phyloP scores from a whole-genome alignment of 2,113 vertebrate species.

The Polypterus senegalus region DNA sequence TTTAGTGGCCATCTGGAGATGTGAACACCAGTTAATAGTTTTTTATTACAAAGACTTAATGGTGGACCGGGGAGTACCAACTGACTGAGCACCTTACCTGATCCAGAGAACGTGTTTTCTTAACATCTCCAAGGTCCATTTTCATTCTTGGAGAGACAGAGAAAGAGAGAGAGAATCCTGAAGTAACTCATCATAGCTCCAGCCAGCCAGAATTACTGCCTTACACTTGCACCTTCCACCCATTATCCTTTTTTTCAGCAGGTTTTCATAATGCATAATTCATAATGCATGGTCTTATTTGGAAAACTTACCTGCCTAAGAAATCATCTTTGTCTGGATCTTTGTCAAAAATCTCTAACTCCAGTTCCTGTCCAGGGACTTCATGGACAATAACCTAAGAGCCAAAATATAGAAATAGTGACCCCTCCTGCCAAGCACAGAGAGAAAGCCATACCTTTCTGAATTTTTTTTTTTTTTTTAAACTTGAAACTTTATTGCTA shows the following conservation, averaged over 20 bases:
- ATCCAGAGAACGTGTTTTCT: constrained; percentile 63
- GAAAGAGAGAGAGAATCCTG: constrained; percentile 4
- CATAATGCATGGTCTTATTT: neutral
- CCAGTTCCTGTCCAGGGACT: constrained; percentile 86
- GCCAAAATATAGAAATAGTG: neutral
- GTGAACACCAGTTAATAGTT: too few relatives aligned
- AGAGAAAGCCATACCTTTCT: neutral
- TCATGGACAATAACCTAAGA: constrained; percentile 83
- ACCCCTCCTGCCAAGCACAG: neutral
- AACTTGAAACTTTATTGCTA: too few relatives aligned
- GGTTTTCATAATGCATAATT: neutral
- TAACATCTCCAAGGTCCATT: constrained; percentile 73
- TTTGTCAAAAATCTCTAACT: constrained; percentile 88
- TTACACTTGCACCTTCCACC: neutral
- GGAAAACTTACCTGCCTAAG: constrained; percentile 68
- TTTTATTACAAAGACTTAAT: too few relatives aligned
- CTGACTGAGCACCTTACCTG: constrained; percentile 47
- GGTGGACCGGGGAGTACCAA: too few relatives aligned
- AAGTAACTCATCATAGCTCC: too few relatives aligned
- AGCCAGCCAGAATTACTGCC: neutral
- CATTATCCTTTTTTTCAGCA: neutral
- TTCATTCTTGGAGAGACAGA: constrained; percentile 54
- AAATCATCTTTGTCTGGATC: constrained; percentile 92
- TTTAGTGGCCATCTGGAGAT: too few relatives aligned
- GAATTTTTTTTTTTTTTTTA: neutral